Evolutionary conservation across 2,888 invertebrate genomes (phyloP).

Genomic region (Iphiclides podalirius): DNA sequence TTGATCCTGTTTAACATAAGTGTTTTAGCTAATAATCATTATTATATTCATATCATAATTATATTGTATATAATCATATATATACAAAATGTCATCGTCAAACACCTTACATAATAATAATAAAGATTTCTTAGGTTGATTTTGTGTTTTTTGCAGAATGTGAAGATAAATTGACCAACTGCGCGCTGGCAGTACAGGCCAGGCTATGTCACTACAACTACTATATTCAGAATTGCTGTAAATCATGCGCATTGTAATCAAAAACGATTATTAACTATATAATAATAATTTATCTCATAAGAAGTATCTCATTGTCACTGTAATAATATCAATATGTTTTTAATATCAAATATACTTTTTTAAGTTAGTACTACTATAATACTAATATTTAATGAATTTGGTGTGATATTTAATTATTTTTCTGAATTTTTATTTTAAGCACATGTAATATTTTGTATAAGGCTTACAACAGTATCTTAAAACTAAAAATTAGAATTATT

Average conservation of each 20-base stretch:
- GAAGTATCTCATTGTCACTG: constrained; percentile 26
- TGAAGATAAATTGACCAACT: constrained; percentile 87
- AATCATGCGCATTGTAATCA: constrained; percentile 74
- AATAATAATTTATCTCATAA: constrained; percentile 20
- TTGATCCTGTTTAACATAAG: too few species aligned
- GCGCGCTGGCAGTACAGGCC: constrained; percentile 90
- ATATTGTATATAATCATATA: too few species aligned
- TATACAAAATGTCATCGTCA: too few species aligned
- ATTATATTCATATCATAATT: too few species aligned
- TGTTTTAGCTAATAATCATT: too few species aligned
- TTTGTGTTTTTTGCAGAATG: constrained; percentile 66
- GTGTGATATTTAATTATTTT: constrained; percentile 64
- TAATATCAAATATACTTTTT: neutral
- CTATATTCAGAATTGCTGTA: constrained; percentile 91
- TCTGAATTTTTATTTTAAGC: constrained; percentile 22
- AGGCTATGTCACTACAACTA: constrained; percentile 92
- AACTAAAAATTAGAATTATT: neutral
- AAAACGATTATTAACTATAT: neutral
- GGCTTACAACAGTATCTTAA: constrained; percentile 20
- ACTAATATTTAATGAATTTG: constrained; percentile 36
- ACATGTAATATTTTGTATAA: constrained; percentile 21
- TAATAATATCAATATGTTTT: too few species aligned
- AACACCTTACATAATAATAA: too few species aligned
- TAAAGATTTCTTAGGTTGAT: too few species aligned
- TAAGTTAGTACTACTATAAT: constrained; percentile 3